Base-by-base conservation (phyloP, 1,140 invertebrate species). In the Araneus ventricosus region DNA sequence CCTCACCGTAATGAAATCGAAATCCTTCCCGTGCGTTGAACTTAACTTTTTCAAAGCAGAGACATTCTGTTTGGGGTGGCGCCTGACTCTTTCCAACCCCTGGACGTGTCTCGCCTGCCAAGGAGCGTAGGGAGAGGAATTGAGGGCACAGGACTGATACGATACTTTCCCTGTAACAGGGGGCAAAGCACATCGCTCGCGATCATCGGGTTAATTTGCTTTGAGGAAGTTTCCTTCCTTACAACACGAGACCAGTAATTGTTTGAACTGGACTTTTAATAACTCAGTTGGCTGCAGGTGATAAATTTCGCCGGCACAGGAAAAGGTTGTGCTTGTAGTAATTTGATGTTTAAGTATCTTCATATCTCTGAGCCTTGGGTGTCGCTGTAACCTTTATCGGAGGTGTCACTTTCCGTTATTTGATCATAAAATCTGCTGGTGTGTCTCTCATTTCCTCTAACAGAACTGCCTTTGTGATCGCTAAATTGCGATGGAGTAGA, bases 61-160 rank as follows among this genome's bases (percentile, higher is more conserved):
- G 86, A 88, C 86, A 88, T 88, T 70, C 39, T 79, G 88, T 89
- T 79, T 89, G 70, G 88, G 88, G 88, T 89, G 88, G 88, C 88
- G 88, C 70, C 88, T 79, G 61, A 88, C 86, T 39, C 84, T 41
- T 63, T 6, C 30, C 59, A 34, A 34, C 57, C 61, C 61, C 37
- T 59, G 86, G 24, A 88, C 86, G 86, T 82, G 80, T 41, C 41
- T 82, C 37, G 80, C 80, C n/a, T 82, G 39, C 24, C 41, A 82
- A 82, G 80, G 24, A 82, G 37, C 1, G 39, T n/a, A 41, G 75
- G 34, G 39, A 80, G 39, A 80, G 27, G 80, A 82, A 82, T 82
- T 41, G 80, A 52, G 80, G 41, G 70, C 70, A 75, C 70, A 34
- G 34, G 70, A 30, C 45, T 52, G 70, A 75, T 75, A 70, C 10